Conservation (phyloP, 1,140 invertebrate species). For the Limonius californicus region DNA sequence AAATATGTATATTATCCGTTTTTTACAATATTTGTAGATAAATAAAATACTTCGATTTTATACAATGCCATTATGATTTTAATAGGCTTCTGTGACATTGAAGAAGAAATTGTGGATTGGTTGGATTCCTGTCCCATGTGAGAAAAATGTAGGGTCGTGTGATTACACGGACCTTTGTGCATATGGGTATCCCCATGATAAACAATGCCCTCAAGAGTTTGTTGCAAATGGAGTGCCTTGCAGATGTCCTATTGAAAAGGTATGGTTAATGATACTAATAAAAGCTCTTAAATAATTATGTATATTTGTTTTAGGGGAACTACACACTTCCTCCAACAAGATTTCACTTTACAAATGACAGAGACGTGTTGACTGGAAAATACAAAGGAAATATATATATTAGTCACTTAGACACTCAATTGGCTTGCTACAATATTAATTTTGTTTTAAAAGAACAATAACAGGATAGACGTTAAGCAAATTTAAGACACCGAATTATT, state of each 20-base stretch:
- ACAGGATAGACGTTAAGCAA: too few species aligned
- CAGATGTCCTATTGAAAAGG: conserved; percentile 30
- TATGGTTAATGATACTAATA: neutral
- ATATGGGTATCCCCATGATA: conserved; percentile 22
- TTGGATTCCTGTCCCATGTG: conserved; percentile 27
- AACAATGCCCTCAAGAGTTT: conserved; percentile 25
- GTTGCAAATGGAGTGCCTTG: conserved; percentile 28
- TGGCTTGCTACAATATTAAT: conserved; percentile 20
- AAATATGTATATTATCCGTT: too few species aligned
- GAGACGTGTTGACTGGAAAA: conserved; percentile 11
- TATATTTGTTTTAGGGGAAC: conserved; percentile 26
- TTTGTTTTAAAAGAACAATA: conserved; percentile 6
- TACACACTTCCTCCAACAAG: conserved; percentile 25
- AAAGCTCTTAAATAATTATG: conserved; percentile 12
- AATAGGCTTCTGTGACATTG: neutral
- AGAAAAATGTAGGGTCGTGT: conserved; percentile 27
- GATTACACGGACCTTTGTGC: conserved; percentile 27
- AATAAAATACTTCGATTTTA: too few species aligned
- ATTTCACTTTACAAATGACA: conserved; percentile 5
- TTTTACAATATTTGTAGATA: too few species aligned
- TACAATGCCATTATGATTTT: neutral
- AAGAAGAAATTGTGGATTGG: conserved; percentile 1
- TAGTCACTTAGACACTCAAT: neutral
- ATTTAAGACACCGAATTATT: too few species aligned
- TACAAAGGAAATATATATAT: conserved; percentile 18